Conservation (phyloP, 2,113 vertebrate species). For the Oostethus manadensis region DNA sequence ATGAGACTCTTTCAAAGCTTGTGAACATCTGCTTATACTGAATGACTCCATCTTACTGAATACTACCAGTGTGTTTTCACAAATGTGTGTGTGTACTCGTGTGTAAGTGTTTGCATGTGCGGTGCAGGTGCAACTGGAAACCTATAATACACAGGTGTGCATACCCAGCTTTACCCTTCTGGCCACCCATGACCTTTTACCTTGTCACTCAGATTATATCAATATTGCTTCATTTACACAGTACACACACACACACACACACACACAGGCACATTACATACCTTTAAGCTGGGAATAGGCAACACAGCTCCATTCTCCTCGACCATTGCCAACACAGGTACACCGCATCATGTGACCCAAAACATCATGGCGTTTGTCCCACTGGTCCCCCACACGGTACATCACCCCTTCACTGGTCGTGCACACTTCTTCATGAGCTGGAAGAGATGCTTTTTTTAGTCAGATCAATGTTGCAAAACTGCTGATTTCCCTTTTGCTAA, state of each 20-base stretch:
- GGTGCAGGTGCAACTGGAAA: conserved; percentile 23
- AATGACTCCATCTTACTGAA: too few species aligned
- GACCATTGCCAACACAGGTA: conserved; percentile 88
- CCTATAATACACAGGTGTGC: conserved; percentile 35
- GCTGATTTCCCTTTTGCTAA: neutral
- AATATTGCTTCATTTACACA: conserved; percentile 9
- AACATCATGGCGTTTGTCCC: conserved; percentile 90
- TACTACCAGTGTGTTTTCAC: neutral
- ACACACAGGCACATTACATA: conserved; percentile 19
- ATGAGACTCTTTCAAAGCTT: neutral
- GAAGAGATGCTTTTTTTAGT: conserved; percentile 1
- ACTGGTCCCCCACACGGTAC: conserved; percentile 92
- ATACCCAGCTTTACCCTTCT: conserved; percentile 22
- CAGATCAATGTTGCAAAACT: neutral
- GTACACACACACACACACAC: neutral
- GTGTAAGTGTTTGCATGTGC: neutral
- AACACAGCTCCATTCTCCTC: conserved; percentile 93
- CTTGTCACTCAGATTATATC: conserved; percentile 39
- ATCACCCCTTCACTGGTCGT: conserved; percentile 87
- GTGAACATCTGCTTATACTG: conserved; percentile 14
- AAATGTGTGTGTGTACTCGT: neutral
- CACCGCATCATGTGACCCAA: conserved; percentile 96
- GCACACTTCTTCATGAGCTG: conserved; percentile 93
- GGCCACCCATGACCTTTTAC: conserved; percentile 42
- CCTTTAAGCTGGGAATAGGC: conserved; percentile 85